phyloP scores from a whole-genome alignment of 1,140 invertebrate genomes.

The Anastrepha ludens region DNA sequence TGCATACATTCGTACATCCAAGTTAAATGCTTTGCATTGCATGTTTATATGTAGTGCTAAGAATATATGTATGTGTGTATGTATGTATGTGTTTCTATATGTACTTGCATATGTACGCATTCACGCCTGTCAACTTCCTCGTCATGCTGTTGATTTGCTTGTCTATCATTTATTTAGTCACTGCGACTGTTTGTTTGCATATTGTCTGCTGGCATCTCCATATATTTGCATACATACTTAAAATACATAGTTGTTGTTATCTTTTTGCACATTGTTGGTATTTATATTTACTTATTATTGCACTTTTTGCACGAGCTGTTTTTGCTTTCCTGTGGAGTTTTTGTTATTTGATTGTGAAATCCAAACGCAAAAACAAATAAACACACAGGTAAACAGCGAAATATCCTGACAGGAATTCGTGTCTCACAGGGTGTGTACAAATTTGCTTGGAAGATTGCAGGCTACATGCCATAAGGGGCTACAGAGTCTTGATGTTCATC shows the following conservation, averaged over 20 bases:
- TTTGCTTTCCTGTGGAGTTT: background rate
- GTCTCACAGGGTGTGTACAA: background rate
- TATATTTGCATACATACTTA: background rate
- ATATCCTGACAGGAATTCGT: constrained; percentile 26
- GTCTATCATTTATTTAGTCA: constrained; percentile 29
- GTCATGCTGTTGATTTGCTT: background rate
- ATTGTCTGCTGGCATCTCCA: background rate
- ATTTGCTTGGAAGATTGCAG: too few species aligned
- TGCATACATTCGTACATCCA: too few species aligned
- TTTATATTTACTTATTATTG: background rate
- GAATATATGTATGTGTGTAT: background rate
- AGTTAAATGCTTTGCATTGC: too few species aligned
- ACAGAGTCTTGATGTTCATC: too few species aligned
- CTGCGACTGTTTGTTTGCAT: background rate
- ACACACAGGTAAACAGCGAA: constrained; percentile 5
- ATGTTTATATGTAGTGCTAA: background rate
- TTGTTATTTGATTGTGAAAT: background rate
- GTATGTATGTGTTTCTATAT: background rate
- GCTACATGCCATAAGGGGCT: too few species aligned
- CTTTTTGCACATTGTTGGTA: background rate
- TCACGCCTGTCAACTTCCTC: background rate
- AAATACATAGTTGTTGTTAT: background rate
- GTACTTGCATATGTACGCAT: background rate
- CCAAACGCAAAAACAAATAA: background rate
- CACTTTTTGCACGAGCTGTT: background rate